Base-by-base conservation (phyloP, 2,888 invertebrate species). In the Operophtera brumata region DNA sequence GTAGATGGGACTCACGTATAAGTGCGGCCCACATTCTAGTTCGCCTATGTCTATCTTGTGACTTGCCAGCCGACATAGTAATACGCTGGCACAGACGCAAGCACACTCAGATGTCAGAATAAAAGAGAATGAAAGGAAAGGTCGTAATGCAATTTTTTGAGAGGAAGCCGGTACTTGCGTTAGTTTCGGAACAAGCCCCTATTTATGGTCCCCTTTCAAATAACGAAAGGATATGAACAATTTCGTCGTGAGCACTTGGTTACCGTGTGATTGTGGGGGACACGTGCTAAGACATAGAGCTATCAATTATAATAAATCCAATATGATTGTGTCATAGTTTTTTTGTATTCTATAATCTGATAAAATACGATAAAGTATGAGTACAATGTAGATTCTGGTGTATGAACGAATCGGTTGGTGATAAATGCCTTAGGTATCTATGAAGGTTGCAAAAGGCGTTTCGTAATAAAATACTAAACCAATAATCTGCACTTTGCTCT, bases 161-260 rank as follows among this genome's bases (percentile, higher is more conserved):
- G 34, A 43, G 47, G 54, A 44, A 54, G 40, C 39, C 47, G 39
- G 39, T 48, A 20, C 20, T n/a, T n/a, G 42, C 35, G 35, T 44
- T 48, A 13, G 30, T 50, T 36, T 50, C n/a, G 11, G 26, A 32
- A 43, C 36, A 44, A 30, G 37, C 42, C 30, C 42, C 46, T 51
- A 41, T 12, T 20, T 12, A 20, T 25, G 11, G 46, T 50, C 55
- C 55, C 50, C 55, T 47, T 25, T 39, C 32, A 20, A 13, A 20
- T 48, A 59, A 64, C 48, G 49, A 47, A 51, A 73, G 71, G 71
- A 73, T 65, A 68, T 69, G 26, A 47, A 43, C 71, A 65, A 71
- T 69, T 65, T 58, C 36, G 51, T 39, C 50, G 45, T 42, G 13
- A 47, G 25, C 41, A 52, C 30, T 42, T 28, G 9, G 11, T 42